Evolutionary conservation across 2,888 invertebrate species (phyloP).

Genomic region (Leucophora obtusa): DNA sequence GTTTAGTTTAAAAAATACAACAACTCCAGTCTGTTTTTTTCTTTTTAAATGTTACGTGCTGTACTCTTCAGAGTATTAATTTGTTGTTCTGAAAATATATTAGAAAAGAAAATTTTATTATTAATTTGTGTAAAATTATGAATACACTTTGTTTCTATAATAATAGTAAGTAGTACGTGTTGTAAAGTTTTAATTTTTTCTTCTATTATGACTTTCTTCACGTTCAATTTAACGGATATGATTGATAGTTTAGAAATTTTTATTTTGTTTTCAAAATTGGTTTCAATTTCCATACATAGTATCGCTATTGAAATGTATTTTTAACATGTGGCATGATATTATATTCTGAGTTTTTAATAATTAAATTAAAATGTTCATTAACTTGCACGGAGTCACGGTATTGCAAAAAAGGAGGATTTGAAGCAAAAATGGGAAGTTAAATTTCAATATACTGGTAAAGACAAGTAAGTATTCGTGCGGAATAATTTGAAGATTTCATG

Average conservation of each 20-base stretch:
- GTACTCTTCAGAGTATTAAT: slow-evolving; percentile 6
- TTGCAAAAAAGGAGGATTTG: too few relatives aligned
- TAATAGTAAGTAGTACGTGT: slow-evolving; percentile 1
- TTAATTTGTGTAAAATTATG: slow-evolving; percentile 16
- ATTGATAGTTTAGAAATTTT: slow-evolving; percentile 35
- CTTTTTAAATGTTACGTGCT: slow-evolving; percentile 19
- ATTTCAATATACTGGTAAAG: too few relatives aligned
- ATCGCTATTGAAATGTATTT: background rate
- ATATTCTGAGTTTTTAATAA: background rate
- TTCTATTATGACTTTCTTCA: slow-evolving; percentile 34
- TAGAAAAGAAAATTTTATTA: slow-evolving; percentile 18
- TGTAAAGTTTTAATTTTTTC: slow-evolving; percentile 2
- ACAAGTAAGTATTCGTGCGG: too few relatives aligned
- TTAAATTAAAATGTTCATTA: background rate
- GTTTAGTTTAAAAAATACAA: slow-evolving; percentile 5
- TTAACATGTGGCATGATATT: background rate
- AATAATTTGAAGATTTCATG: too few relatives aligned
- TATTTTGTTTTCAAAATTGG: slow-evolving; percentile 29
- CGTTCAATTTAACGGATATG: slow-evolving; percentile 42
- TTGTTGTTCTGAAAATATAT: slow-evolving; percentile 17
- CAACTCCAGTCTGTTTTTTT: slow-evolving; percentile 8
- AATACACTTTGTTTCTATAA: background rate
- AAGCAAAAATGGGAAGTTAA: too few relatives aligned
- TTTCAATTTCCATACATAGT: slow-evolving; percentile 32
- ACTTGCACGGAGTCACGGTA: background rate